Base-by-base conservation (phyloP, 2,113 vertebrate species). In the Thunnus thynnus region DNA sequence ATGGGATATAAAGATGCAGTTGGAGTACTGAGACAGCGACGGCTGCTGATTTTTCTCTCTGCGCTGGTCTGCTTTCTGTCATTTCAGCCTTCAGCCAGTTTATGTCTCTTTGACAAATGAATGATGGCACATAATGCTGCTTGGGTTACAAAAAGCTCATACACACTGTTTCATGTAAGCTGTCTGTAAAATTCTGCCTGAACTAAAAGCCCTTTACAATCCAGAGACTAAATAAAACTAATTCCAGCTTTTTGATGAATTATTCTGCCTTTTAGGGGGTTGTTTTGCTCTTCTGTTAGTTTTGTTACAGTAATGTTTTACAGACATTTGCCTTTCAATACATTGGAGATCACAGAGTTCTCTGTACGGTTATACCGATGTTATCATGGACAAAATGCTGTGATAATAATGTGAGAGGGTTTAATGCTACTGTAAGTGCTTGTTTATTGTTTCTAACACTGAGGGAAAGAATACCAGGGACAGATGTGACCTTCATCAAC, bases 21-120 rank as follows among this genome's bases (percentile, higher is more conserved):
- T 41, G 7, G 36, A 41, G 27, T 30, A 4, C 1, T 14, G 46
- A 60, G 54, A 52, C 51, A 11, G 55, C 8, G 2, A 64, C 16
- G 36, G 9, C 36, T 9, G 36, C 36, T 9, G 36, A 36, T 41
- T 54, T 32, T 27, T 44, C 36, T 61, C 75, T 55, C 30, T 61
- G 62, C 17, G 6, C 27, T 17, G 30, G 48, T 75, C 48, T 54
- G 72, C 16, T 66, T 27, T 72, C 47, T 63, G 51, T 72, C 46
- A 46, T 41, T 66, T 55, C n/a, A 54, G 10, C 20, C n/a, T 54
- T 30, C 46, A 46, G 22, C 48, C 14, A 44, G 25, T 55, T 72
- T 54, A 55, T n/a, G 51, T 73, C n/a, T 68, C 20, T 64, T 25
- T 70, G 58, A 62, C 64, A 69, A 46, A 74, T 50, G 12, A 55